phyloP scores from a whole-genome alignment of 2,113 vertebrate species.

The Microcebus tavaratra region DNA sequence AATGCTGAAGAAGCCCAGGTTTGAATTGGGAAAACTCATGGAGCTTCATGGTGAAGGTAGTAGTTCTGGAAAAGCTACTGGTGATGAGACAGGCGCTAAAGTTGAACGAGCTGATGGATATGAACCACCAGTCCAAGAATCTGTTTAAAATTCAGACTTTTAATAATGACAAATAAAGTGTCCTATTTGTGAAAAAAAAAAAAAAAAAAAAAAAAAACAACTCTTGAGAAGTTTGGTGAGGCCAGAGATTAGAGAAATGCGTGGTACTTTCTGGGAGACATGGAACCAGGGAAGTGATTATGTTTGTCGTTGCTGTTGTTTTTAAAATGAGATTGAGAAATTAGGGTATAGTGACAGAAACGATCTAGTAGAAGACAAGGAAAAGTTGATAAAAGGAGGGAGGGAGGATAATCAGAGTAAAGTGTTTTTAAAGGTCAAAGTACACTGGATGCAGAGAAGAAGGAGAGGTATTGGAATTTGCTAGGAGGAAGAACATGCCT shows the following conservation, averaged over 20 bases:
- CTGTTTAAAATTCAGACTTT: too few relatives aligned
- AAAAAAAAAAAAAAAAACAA: neutral
- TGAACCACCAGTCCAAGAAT: too few relatives aligned
- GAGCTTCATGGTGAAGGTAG: too few relatives aligned
- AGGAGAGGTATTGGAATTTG: neutral
- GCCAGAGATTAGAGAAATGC: neutral
- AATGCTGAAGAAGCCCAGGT: too few relatives aligned
- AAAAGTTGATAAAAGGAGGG: neutral
- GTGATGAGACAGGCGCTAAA: too few relatives aligned
- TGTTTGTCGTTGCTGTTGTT: neutral
- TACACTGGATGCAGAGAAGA: neutral
- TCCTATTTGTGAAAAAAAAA: too few relatives aligned
- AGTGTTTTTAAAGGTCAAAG: neutral
- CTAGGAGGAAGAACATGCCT: neutral
- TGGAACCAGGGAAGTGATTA: neutral
- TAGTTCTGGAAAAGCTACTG: too few relatives aligned
- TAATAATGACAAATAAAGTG: too few relatives aligned
- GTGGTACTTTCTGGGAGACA: neutral
- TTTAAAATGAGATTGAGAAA: neutral
- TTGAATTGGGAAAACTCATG: too few relatives aligned
- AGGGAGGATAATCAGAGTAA: neutral
- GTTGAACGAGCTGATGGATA: too few relatives aligned
- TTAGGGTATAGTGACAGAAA: neutral
- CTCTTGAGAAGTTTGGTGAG: neutral
- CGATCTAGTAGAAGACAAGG: neutral